These are phyloP conservation scores for Clupea harengus DNA, from an alignment of 2,113 vertebrate genomes.

Conservation along the genomic window DNA sequence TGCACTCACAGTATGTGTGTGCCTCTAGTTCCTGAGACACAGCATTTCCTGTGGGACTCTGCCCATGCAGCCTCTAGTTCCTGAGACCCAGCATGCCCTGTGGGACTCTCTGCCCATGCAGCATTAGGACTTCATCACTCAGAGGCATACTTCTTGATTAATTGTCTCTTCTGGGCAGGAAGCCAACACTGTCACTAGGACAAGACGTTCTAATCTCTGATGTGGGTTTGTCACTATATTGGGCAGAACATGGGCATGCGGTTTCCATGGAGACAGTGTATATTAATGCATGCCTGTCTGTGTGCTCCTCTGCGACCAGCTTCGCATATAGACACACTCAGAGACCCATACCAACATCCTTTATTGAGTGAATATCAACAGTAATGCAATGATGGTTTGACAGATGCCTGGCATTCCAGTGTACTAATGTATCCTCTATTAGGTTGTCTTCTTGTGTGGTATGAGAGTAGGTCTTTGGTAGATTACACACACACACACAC, in stretches of 20 bases:
- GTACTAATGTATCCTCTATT: neutral
- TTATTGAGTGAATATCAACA: neutral
- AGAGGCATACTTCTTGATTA: neutral
- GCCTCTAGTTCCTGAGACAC: neutral
- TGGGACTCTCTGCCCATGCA: neutral
- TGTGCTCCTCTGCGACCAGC: neutral
- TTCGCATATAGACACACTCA: neutral
- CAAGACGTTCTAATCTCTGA: neutral
- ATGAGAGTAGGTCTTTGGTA: neutral
- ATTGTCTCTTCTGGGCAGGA: neutral
- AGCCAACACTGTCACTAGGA: neutral
- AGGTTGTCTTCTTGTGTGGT: neutral
- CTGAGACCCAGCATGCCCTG: neutral
- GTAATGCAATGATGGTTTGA: neutral
- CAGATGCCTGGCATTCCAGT: neutral
- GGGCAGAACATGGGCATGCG: neutral
- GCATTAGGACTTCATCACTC: neutral
- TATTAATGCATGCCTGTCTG: neutral
- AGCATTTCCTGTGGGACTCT: no score
- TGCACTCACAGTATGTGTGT: neutral
- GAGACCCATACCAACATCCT: neutral
- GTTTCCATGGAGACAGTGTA: constrained; percentile 9
- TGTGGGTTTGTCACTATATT: constrained; percentile 17
- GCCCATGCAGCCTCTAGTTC: neutral
- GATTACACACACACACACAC: neutral